phyloP scores from a whole-genome alignment of 2,888 invertebrate genomes.

The Anodontia alba region DNA sequence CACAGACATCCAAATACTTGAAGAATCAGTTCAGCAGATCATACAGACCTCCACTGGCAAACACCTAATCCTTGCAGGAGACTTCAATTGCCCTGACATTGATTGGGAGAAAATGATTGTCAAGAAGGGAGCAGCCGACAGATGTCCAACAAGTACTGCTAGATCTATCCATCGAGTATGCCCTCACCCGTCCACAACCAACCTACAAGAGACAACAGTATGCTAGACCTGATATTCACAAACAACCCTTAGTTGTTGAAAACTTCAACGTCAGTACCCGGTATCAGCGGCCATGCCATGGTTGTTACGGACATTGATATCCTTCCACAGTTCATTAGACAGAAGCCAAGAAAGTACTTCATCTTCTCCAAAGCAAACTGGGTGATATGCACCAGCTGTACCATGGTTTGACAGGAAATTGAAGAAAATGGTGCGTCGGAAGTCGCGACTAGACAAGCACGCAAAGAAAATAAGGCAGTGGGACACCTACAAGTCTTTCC shows the following conservation, averaged over 20 bases:
- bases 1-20: not conserved
- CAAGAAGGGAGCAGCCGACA: conserved; percentile 23
- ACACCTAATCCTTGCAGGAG: conserved; percentile 17
- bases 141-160: conserved; percentile 33
- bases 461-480: conserved; percentile 26
- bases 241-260: conserved; percentile 33
- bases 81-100: not conserved
- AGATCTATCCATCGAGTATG: conserved; percentile 26
- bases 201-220: conserved; percentile 28
- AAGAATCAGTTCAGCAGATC: not conserved
- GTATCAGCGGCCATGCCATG: conserved; percentile 35
- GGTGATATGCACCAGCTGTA: conserved; percentile 20
- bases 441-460: conserved; percentile 27
- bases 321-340: conserved; percentile 21
- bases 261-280: conserved; percentile 26
- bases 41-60: not conserved
- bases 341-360: conserved; percentile 20
- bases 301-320: conserved; percentile 31
- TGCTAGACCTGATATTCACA: conserved; percentile 33
- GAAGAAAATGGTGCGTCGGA: conserved; percentile 21
- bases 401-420: conserved; percentile 23
- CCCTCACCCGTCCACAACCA: conserved; percentile 33
- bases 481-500: conserved; percentile 12
- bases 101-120: conserved; percentile 30
- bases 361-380: conserved; percentile 33